A percentile compares a stretch with the other conserved stretches of the same genome.
Conservation (phyloP, 2,888 invertebrate species). For the Thera britannica region DNA sequence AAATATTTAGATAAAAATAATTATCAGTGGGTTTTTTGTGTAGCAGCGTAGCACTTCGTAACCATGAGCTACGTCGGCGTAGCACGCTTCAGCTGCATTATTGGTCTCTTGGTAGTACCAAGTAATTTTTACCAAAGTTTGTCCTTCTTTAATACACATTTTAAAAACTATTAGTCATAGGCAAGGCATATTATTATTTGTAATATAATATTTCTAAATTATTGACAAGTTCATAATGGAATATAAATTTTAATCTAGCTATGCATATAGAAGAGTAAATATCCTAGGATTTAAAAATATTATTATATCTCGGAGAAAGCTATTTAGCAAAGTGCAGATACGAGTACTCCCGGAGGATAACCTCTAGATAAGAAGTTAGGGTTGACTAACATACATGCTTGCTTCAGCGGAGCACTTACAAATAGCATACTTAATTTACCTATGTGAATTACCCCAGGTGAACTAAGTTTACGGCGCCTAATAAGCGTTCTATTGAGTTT, state of each 20-base stretch:
- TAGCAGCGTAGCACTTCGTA: conserved; percentile 12
- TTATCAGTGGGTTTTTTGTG: background rate
- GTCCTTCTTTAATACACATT: too few species aligned
- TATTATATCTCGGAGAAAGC: conserved; percentile 7
- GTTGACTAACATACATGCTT: background rate
- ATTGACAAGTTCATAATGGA: too few species aligned
- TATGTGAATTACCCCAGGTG: too few species aligned
- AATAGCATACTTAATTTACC: too few species aligned
- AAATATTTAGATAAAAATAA: background rate
- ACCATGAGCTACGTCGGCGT: background rate
- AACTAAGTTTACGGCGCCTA: too few species aligned
- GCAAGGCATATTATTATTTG: too few species aligned
- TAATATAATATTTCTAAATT: too few species aligned
- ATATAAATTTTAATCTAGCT: too few species aligned
- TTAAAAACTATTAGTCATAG: too few species aligned
- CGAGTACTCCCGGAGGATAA: conserved; percentile 21
- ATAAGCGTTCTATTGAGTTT: too few species aligned
- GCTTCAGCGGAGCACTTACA: conserved; percentile 1
- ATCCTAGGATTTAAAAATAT: conserved; percentile 1
- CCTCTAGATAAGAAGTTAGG: conserved; percentile 14
- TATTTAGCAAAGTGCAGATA: conserved; percentile 22
- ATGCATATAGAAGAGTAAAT: background rate
- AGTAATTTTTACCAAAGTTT: too few species aligned
- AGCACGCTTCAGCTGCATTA: background rate
- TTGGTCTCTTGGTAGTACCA: too few species aligned